These are phyloP conservation scores for Melipona bicolor DNA, from an alignment of 2,888 invertebrate species.

Conservation along the genomic window DNA sequence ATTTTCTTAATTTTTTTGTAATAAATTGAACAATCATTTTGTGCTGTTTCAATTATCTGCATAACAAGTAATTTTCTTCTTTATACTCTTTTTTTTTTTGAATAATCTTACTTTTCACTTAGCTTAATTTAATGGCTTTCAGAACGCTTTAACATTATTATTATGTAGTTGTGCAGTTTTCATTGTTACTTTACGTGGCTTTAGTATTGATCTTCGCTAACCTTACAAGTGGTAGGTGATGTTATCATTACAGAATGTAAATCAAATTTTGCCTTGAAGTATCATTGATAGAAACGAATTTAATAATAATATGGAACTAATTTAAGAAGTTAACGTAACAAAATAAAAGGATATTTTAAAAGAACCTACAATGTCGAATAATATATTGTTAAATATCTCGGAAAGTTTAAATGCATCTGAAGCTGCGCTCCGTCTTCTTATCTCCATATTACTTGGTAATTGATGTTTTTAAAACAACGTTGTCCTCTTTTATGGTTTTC, in stretches of 20 bases:
- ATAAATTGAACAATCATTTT: not conserved
- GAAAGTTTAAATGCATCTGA: constrained; percentile 86
- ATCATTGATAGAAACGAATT: not conserved
- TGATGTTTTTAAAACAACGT: constrained; percentile 4
- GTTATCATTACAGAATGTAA: not conserved
- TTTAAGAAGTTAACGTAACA: not conserved
- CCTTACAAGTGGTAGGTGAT: not conserved
- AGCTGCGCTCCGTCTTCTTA: constrained; percentile 88
- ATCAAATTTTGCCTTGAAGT: not conserved
- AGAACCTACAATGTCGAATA: constrained; percentile 26
- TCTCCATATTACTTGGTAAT: constrained; percentile 88
- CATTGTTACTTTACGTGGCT: not conserved
- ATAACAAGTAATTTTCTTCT: not conserved
- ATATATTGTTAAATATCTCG: constrained; percentile 80
- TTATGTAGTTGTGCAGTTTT: not conserved
- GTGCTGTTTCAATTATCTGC: not conserved
- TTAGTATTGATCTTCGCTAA: constrained; percentile 12
- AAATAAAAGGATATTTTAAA: not conserved
- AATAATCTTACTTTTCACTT: not conserved
- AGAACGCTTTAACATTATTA: constrained; percentile 18
- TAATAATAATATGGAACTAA: not conserved
- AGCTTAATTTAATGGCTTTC: constrained; percentile 21
- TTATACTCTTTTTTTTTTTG: not conserved
- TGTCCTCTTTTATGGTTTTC: not conserved
- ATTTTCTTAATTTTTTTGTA: not conserved